These are phyloP conservation scores for Siphlonurus alternatus DNA, from an alignment of 2,888 invertebrate species.

Conservation along the genomic window DNA sequence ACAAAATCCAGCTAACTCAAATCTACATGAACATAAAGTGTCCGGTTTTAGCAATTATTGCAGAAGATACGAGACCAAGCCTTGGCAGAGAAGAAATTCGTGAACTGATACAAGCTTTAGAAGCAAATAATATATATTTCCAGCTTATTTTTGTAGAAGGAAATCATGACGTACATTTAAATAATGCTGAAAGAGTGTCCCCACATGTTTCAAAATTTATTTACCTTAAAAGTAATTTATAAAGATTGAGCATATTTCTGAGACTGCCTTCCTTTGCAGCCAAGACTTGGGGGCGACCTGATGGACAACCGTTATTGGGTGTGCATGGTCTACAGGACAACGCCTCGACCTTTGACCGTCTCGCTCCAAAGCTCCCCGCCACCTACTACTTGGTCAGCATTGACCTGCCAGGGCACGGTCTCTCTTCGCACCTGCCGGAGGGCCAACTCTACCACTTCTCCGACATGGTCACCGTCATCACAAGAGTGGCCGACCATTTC, in stretches of 20 bases:
- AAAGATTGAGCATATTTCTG: background rate
- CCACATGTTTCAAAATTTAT: slow-evolving; percentile 34
- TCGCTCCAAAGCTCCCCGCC: slow-evolving; percentile 24
- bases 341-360: slow-evolving; percentile 26
- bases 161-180: slow-evolving; percentile 43
- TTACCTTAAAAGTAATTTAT: slow-evolving; percentile 31
- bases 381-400: slow-evolving; percentile 25
- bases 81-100: slow-evolving; percentile 15
- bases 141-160: slow-evolving; percentile 29
- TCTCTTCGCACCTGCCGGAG: slow-evolving; percentile 25
- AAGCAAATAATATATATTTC: slow-evolving; percentile 16
- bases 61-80: slow-evolving; percentile 16
- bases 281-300: background rate
- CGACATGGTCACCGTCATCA: slow-evolving; percentile 21
- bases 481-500: slow-evolving; percentile 23
- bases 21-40: slow-evolving; percentile 24
- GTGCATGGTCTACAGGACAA: slow-evolving; percentile 29
- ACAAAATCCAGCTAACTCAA: slow-evolving; percentile 23
- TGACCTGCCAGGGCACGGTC: slow-evolving; percentile 32
- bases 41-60: slow-evolving; percentile 24
- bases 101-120: slow-evolving; percentile 13
- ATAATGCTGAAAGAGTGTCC: slow-evolving; percentile 34
- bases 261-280: background rate
- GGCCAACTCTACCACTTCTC: slow-evolving; percentile 24
- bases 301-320: slow-evolving; percentile 20